A percentile compares a stretch with the other conserved stretches of the same genome.
Conservation (phyloP, 2,888 invertebrate genomes). For the Sphaerophoria taeniata region DNA sequence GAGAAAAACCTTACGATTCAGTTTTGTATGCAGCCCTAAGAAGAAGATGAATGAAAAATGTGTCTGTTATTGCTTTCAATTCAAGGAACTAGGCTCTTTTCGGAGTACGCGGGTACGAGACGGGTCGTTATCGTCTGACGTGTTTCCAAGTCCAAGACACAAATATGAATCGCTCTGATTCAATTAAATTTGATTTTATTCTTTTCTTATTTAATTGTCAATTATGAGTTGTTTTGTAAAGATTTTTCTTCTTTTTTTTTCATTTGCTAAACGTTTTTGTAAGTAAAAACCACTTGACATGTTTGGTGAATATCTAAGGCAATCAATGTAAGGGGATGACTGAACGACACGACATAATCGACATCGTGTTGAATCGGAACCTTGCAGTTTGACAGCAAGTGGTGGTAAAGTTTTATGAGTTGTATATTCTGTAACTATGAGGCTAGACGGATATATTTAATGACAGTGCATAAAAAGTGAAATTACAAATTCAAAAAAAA, state of each 20-base stretch:
- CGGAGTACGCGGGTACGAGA: not conserved
- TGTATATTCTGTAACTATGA: no score
- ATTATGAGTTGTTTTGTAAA: constrained; percentile 44
- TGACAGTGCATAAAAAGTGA: no score
- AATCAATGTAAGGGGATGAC: no score
- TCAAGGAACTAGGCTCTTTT: not conserved
- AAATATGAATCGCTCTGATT: constrained; percentile 60
- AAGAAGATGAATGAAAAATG: constrained; percentile 27
- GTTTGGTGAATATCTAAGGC: not conserved
- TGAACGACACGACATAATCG: no score
- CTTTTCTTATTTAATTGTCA: constrained; percentile 70
- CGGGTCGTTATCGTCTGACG: constrained; percentile 26
- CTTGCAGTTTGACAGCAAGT: no score
- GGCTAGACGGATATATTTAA: no score
- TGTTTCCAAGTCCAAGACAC: constrained; percentile 30
- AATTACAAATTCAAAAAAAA: no score
- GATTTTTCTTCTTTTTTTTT: constrained; percentile 2
- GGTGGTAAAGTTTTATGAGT: no score
- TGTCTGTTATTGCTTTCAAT: not conserved
- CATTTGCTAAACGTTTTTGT: constrained; percentile 19
- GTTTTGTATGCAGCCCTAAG: constrained; percentile 6
- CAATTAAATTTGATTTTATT: constrained; percentile 70
- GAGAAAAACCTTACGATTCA: not conserved
- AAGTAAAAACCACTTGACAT: constrained; percentile 26
- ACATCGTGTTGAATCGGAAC: no score